Percentiles rank a stretch among this genome's conserved stretches.
phyloP scores from a whole-genome alignment of 1,140 invertebrate genomes.

The Atta cephalotes region DNA sequence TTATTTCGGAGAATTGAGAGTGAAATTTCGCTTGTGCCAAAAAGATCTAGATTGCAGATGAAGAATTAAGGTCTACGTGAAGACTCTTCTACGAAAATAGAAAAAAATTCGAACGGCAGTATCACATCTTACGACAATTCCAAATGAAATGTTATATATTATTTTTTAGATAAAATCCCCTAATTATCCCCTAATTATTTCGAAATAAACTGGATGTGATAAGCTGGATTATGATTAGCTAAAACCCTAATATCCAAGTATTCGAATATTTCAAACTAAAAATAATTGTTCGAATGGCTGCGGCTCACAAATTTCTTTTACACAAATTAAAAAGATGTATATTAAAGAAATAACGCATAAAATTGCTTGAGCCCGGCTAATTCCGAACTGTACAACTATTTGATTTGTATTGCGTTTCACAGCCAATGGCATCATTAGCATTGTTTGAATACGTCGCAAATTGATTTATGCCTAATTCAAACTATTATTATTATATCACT shows the following conservation, averaged over 20 bases:
- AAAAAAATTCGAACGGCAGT: too few relatives aligned
- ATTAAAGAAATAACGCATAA: background rate
- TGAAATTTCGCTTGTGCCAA: too few relatives aligned
- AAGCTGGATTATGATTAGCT: background rate
- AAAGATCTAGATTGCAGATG: too few relatives aligned
- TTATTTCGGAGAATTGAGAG: too few relatives aligned
- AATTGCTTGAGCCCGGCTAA: background rate
- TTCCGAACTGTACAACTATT: background rate
- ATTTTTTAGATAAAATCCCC: background rate
- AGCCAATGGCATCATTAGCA: constrained; percentile 20
- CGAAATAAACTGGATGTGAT: background rate
- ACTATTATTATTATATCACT: background rate
- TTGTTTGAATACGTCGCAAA: background rate
- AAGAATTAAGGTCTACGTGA: too few relatives aligned
- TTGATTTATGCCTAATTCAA: constrained; percentile 8
- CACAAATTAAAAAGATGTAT: background rate
- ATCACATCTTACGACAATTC: too few relatives aligned
- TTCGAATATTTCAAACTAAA: background rate
- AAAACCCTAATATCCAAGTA: background rate
- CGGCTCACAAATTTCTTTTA: background rate
- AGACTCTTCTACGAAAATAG: too few relatives aligned
- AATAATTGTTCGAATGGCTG: background rate
- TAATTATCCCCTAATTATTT: background rate
- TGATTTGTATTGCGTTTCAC: background rate
- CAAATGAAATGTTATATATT: too few relatives aligned